Evolutionary conservation across 2,797 vertebrate species (phyloP), one percentile per base, ranked within the genome.

Genomic region (Hippopotamyrus pictus): DNA sequence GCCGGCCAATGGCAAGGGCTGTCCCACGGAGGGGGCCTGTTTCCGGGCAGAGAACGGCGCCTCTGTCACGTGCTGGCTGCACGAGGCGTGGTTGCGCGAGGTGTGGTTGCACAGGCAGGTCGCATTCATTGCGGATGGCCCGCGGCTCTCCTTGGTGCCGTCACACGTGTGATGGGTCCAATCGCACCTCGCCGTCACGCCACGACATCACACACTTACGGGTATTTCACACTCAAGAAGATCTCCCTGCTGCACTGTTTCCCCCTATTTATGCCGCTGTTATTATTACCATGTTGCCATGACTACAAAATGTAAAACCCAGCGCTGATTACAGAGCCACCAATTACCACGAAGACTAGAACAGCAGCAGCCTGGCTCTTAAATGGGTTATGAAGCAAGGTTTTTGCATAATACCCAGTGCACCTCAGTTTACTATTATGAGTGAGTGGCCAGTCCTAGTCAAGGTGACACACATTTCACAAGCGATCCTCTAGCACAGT

Each of bases 391-490:
- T 17, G 22, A 86, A 57, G 51, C 85, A 57, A 19, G n/a, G 53
- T 44, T 86, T 86, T 33, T 19, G 85, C 29, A 86, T 50, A 54
- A 53, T 29, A 54, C 51, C 5, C 85, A 86, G 29, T 37, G 8
- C 25, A 54, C n/a, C 85, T 54, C 14, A 54, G 83, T 85, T 85
- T 51, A 85, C 48, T 85, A 86, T 54, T 51, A 54, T 86, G 50
- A 50, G 51, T 57, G 22, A 54, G 50, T 57, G 29, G 12, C 50
- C 22, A 86, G 22, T 17, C 9, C 29, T 86, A 50, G 6, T 54
- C 86, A 87, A 87, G 86, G 86, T 65, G 86, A 87, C 50, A 51
- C 29, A 86, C 19, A 87, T 62, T 65, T n/a, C 41, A 44, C 17
- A 62, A 54, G 37, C 41, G 57, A 14, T 87, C 37, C 53, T 82